Conservation (phyloP, 2,113 vertebrate genomes). For the Alosa alosa region DNA sequence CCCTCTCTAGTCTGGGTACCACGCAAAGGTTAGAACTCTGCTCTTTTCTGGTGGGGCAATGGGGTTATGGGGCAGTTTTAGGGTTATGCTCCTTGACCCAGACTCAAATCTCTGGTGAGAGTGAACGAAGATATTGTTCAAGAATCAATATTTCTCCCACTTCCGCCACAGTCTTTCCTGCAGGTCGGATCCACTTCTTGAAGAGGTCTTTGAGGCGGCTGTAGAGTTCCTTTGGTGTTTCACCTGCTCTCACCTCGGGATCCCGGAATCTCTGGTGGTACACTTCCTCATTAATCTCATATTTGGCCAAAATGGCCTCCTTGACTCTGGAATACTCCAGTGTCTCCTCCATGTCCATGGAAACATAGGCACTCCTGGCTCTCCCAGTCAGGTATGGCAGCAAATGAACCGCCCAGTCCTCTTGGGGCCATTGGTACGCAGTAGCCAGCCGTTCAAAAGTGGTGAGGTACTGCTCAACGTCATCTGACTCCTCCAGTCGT, state of each 20-base stretch:
- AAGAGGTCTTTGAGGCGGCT: constrained; percentile 21
- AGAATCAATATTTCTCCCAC: constrained; percentile 28
- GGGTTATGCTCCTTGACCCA: too few species aligned
- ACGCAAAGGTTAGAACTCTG: too few species aligned
- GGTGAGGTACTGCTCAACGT: too few species aligned
- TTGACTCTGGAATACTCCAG: constrained; percentile 30
- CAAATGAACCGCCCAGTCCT: background rate
- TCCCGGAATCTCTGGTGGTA: constrained; percentile 12
- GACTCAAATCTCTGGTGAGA: background rate
- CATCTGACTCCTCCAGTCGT: too few species aligned
- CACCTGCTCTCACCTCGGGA: background rate
- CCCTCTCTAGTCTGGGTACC: too few species aligned
- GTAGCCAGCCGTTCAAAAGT: too few species aligned
- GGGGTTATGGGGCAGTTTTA: too few species aligned
- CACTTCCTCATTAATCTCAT: constrained; percentile 15
- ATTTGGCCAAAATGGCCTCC: constrained; percentile 22
- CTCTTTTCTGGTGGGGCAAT: too few species aligned
- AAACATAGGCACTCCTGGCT: background rate
- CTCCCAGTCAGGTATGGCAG: background rate
- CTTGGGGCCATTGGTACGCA: background rate
- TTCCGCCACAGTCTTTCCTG: background rate
- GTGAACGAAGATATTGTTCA: constrained; percentile 25
- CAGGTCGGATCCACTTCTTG: constrained; percentile 28
- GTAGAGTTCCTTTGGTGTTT: constrained; percentile 5
- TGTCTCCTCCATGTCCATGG: constrained; percentile 20